phyloP scores from a whole-genome alignment of 1,140 invertebrate genomes.

The Zaprionus taronus region DNA sequence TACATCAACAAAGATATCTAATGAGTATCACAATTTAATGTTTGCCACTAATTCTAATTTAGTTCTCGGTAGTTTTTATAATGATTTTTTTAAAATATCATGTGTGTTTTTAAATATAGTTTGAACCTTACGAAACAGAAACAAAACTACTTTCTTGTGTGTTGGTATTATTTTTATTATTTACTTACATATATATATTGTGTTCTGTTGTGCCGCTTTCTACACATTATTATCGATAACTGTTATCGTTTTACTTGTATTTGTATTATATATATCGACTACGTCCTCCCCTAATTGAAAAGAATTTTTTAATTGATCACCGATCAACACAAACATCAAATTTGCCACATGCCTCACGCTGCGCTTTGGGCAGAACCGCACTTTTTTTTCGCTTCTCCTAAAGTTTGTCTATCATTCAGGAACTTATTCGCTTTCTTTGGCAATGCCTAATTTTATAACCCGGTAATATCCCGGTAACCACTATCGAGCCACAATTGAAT shows the following conservation, averaged over 20 bases:
- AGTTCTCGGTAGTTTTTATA: slow-evolving; percentile 75
- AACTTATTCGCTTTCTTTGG: slow-evolving; percentile 16
- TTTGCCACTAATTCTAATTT: slow-evolving; percentile 79
- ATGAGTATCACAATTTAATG: slow-evolving; percentile 57
- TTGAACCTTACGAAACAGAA: slow-evolving; percentile 61
- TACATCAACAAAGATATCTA: slow-evolving; percentile 40
- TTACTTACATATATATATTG: slow-evolving; percentile 40
- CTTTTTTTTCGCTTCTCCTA: slow-evolving; percentile 23
- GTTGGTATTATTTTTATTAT: slow-evolving; percentile 77
- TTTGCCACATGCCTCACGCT: slow-evolving; percentile 35
- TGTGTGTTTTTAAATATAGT: slow-evolving; percentile 75
- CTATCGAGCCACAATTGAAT: slow-evolving; percentile 5
- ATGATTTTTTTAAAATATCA: slow-evolving; percentile 69
- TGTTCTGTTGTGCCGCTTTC: slow-evolving; percentile 73
- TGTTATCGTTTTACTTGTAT: slow-evolving; percentile 33
- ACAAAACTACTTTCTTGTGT: slow-evolving; percentile 75
- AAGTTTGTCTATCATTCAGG: slow-evolving; percentile 26
- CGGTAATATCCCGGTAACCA: not conserved
- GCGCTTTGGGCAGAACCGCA: slow-evolving; percentile 63
- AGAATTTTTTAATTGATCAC: slow-evolving; percentile 11
- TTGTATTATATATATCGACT: slow-evolving; percentile 34
- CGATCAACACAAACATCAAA: slow-evolving; percentile 18
- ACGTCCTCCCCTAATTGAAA: slow-evolving; percentile 19
- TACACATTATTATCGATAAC: slow-evolving; percentile 26
- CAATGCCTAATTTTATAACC: slow-evolving; percentile 13